A percentile compares a stretch with the other conserved stretches of the same genome.
Conservation (phyloP, 1,140 invertebrate genomes). For the Saxidomus purpurata region DNA sequence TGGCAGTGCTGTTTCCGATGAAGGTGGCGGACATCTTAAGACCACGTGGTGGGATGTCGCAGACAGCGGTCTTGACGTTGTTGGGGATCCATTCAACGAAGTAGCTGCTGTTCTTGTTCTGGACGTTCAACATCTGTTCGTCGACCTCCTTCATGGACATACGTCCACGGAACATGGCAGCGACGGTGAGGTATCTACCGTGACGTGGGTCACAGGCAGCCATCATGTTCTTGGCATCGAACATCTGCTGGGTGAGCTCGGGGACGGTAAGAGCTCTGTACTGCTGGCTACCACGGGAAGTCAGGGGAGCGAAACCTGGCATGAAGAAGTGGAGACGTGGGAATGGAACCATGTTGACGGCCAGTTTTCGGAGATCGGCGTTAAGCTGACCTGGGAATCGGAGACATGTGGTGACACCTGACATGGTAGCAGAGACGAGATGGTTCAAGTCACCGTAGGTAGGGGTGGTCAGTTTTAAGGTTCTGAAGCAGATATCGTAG, state of each 20-base stretch:
- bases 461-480: conserved; percentile 91
- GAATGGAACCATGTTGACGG: conserved; percentile 92
- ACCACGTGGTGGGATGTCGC: conserved; percentile 96
- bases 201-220: conserved; percentile 91
- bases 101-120: conserved; percentile 89
- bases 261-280: conserved; percentile 88
- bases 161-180: conserved; percentile 95
- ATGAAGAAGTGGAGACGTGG: conserved; percentile 94
- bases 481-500: conserved; percentile 93
- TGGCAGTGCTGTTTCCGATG: conserved; percentile 90
- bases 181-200: conserved; percentile 95
- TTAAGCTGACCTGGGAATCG: conserved; percentile 94
- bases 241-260: conserved; percentile 90
- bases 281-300: conserved; percentile 88
- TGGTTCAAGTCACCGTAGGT: conserved; percentile 89
- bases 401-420: conserved; percentile 93
- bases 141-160: conserved; percentile 88
- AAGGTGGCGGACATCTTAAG: conserved; percentile 97
- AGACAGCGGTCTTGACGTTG: conserved; percentile 96
- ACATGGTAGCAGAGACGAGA: conserved; percentile 89
- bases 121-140: conserved; percentile 85
- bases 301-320: conserved; percentile 92
- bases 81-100: conserved; percentile 98
- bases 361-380: conserved; percentile 94
- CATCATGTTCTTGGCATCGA: conserved; percentile 93